These are phyloP conservation scores for Empidonax traillii DNA, from an alignment of 2,113 vertebrate species.

Conservation along the genomic window DNA sequence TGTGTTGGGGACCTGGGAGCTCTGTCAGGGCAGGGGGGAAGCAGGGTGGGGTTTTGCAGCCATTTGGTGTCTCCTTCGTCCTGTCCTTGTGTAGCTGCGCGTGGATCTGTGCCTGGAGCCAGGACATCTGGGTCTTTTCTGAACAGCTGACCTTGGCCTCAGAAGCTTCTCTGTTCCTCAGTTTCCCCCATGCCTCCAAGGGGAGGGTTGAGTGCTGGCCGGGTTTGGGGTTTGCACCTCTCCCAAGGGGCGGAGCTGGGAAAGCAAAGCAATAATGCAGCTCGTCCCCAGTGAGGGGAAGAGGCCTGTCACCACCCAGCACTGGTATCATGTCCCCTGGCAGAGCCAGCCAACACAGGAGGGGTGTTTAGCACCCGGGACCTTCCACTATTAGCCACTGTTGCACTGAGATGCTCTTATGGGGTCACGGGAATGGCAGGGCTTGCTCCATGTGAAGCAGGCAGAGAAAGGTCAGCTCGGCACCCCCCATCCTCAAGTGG, in stretches of 20 bases:
- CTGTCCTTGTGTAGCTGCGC: conserved; percentile 12
- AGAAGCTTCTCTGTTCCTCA: conserved; percentile 23
- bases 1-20: not conserved
- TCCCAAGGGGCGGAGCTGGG: not conserved
- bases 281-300: not conserved
- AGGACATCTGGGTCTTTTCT: not conserved
- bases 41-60: conserved; percentile 36
- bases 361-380: not conserved
- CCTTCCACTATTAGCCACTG: not conserved
- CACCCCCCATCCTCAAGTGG: accelerated
- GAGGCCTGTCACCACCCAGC: not conserved
- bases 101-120: conserved; percentile 51
- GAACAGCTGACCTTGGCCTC: conserved; percentile 50
- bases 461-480: not conserved
- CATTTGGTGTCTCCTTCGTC: not conserved
- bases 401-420: not conserved
- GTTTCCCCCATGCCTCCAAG: not conserved
- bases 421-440: accelerated
- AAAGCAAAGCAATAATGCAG: not conserved
- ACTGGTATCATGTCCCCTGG: not conserved
- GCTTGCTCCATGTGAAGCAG: accelerated
- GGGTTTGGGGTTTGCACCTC: not conserved
- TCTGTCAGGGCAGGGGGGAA: not conserved
- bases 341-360: not conserved
- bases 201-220: not conserved